Evolutionary conservation across 1,140 invertebrate species (phyloP).

Genomic region (Ceratoteleas bidentatus): DNA sequence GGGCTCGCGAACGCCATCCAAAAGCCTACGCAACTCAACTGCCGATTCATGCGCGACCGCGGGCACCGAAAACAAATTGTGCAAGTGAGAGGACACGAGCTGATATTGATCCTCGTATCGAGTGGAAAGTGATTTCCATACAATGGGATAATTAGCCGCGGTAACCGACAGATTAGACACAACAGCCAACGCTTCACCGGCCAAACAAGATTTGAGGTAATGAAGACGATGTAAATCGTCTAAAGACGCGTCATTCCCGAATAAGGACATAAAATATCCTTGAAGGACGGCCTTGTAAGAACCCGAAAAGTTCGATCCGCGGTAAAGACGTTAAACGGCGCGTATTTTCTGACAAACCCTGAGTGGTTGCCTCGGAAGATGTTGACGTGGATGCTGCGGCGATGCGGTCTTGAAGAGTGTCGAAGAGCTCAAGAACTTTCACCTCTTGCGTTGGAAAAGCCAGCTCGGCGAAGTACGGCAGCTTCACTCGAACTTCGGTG

Average conservation of each 20-base stretch:
- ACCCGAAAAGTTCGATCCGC: neutral
- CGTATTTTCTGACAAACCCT: too few species aligned
- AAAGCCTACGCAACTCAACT: neutral
- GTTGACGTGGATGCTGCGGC: too few species aligned
- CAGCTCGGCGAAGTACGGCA: too few species aligned
- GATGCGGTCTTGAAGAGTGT: too few species aligned
- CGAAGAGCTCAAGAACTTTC: too few species aligned
- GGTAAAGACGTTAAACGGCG: neutral
- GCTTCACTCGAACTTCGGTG: too few species aligned
- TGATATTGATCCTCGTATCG: neutral
- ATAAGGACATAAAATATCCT: neutral
- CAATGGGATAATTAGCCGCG: neutral
- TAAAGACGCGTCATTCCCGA: neutral
- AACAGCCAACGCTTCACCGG: neutral
- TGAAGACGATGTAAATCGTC: neutral
- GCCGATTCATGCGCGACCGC: neutral
- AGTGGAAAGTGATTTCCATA: neutral
- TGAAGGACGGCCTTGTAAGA: neutral
- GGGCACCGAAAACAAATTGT: too few species aligned
- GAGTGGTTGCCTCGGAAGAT: too few species aligned
- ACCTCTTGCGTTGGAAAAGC: too few species aligned
- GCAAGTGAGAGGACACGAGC: too few species aligned
- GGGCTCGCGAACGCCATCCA: neutral
- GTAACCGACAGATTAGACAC: neutral
- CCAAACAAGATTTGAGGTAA: neutral